Percentiles rank a stretch among this genome's conserved stretches.
Conservation (phyloP, 2,113 vertebrate species). For the Pitta sordida region DNA sequence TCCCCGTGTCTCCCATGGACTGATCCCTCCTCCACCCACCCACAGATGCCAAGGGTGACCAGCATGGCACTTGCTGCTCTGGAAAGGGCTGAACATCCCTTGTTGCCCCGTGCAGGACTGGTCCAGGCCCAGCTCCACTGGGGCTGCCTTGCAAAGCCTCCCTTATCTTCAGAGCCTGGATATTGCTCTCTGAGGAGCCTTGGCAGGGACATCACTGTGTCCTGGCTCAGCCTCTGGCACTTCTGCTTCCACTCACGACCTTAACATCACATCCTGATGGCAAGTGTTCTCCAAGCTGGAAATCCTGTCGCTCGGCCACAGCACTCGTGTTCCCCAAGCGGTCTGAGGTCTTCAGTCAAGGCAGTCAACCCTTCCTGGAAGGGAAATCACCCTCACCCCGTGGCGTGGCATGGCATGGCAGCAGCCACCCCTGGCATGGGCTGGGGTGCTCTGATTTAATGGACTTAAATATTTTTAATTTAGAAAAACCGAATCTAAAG, state of each 20-base stretch:
- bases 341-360: background rate
- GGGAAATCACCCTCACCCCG: background rate
- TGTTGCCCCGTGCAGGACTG: background rate
- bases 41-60: background rate
- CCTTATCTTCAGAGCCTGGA: background rate
- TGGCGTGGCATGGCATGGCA: accelerated
- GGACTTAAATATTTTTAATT: background rate
- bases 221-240: background rate
- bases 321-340: background rate
- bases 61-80: accelerated
- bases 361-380: slow-evolving; percentile 11
- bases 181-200: background rate
- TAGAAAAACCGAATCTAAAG: background rate
- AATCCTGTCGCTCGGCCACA: background rate
- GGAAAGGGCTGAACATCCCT: accelerated
- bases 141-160: background rate
- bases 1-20: background rate
- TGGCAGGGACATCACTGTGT: background rate
- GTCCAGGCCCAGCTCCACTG: background rate
- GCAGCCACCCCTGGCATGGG: background rate
- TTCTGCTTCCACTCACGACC: slow-evolving; percentile 20
- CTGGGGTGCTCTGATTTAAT: background rate
- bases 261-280: background rate
- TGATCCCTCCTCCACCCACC: background rate
- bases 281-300: slow-evolving; percentile 36